Evolutionary conservation across 1,140 invertebrate genomes (phyloP).

Genomic region (Apis laboriosa): DNA sequence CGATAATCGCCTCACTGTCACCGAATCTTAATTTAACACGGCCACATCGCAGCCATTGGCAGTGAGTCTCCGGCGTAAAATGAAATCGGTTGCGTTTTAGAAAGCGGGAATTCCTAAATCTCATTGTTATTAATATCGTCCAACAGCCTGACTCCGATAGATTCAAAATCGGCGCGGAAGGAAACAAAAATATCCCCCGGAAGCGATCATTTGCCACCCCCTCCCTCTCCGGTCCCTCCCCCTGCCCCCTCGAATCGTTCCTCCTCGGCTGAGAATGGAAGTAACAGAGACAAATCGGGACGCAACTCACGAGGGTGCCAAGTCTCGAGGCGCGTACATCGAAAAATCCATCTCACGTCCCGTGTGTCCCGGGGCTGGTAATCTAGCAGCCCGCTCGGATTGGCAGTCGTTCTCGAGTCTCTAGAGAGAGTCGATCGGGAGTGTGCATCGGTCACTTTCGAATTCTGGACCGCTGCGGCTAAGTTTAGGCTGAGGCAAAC

Average conservation of each 20-base stretch:
- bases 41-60: background rate
- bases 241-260: slow-evolving; percentile 39
- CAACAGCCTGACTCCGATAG: background rate
- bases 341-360: slow-evolving; percentile 48
- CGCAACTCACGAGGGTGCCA: slow-evolving; percentile 40
- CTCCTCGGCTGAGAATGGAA: background rate
- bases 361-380: slow-evolving; percentile 32
- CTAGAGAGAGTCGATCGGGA: slow-evolving; percentile 48
- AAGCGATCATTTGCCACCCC: slow-evolving; percentile 36
- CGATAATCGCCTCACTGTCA: slow-evolving; percentile 3
- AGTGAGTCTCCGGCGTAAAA: background rate
- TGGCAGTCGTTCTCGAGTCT: slow-evolving; percentile 60
- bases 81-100: background rate
- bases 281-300: slow-evolving; percentile 8
- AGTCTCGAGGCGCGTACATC: slow-evolving; percentile 31
- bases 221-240: background rate
- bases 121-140: slow-evolving; percentile 28
- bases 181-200: slow-evolving; percentile 54
- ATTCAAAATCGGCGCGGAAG: background rate
- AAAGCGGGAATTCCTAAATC: slow-evolving; percentile 30
- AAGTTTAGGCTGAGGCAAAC: slow-evolving; percentile 56
- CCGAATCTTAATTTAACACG: slow-evolving; percentile 33
- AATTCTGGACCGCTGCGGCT: slow-evolving; percentile 60
- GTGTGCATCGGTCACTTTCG: slow-evolving; percentile 50
- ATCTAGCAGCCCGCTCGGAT: slow-evolving; percentile 31